Evolutionary conservation across 1,140 invertebrate genomes (phyloP).

Genomic region (Bombus polaris): DNA sequence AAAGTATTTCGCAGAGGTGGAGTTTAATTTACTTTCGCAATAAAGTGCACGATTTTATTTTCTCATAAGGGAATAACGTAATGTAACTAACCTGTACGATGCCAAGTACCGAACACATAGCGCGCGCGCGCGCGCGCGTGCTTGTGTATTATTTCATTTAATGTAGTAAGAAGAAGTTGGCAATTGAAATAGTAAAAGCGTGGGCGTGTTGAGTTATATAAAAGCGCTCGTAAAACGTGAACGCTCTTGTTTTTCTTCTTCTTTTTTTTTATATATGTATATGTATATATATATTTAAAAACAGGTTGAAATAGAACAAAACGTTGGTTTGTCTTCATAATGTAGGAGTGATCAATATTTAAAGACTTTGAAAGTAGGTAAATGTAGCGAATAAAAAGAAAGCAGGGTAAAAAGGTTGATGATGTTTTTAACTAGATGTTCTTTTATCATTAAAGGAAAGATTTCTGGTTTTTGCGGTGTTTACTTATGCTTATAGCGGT

Average conservation of each 20-base stretch:
- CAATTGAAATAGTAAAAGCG: slow-evolving; percentile 4
- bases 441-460: neutral
- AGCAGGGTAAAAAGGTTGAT: neutral
- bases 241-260: neutral
- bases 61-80: slow-evolving; percentile 12
- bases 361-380: neutral
- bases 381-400: neutral
- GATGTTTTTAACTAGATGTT: neutral
- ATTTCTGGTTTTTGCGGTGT: neutral
- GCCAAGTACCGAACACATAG: neutral
- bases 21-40: slow-evolving; percentile 33
- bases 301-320: neutral
- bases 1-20: slow-evolving; percentile 8
- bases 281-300: neutral
- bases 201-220: neutral
- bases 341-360: neutral
- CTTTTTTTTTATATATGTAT: neutral
- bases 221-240: slow-evolving; percentile 9
- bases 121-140: neutral
- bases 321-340: neutral
- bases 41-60: slow-evolving; percentile 37
- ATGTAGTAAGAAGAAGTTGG: neutral
- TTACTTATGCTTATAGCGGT: neutral
- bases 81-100: neutral
- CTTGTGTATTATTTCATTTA: slow-evolving; percentile 20